Base-by-base conservation (phyloP, 2,113 vertebrate genomes). In the Myiopsitta monachus region DNA sequence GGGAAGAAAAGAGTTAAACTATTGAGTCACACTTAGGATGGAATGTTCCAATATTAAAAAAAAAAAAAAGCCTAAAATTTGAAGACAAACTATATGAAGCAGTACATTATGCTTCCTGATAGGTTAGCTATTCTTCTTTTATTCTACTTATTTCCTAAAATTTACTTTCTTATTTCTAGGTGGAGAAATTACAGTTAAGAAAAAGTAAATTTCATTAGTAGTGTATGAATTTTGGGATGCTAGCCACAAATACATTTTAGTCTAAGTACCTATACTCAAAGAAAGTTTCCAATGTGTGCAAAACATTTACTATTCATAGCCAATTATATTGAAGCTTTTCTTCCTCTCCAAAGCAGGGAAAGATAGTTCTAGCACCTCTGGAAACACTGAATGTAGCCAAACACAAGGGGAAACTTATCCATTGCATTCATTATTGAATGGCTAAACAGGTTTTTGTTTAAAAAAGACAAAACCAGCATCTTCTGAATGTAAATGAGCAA, bases 241-340 rank as follows among this genome's bases (percentile, higher is more conserved):
- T 47, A 64, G 18, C 13, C 24, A 52, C 17, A n/a, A 8, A 52
- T 6, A 47, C 14, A 18, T 47, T n/a, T 62, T 10, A 31, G 68
- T 11, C 1, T 21, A 17, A 36, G 3, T 7, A 39, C 3, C 31
- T 17, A 0, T 6, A 16, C 47, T 19, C n/a, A 28, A 18, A 84
- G 13, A 47, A 47, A 57, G 41, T 15, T 69, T 49, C 18, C 17
- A 64, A 36, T 0, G 0, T 3, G 2, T 68, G 22, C 3, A 1
- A 68, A 82, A 55, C 3, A 4, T 51, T 49, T 31, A 36, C 4
- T 27, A 38, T 31, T 67, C 5, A n/a, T 0, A 0, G 39, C 24
- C 24, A 49, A 43, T n/a, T 24, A 33, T 14, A 66, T 8, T 33
- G 6, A 70, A 87, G 57, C 5, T 11, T 36, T 77, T 83, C 49